A percentile compares a stretch with the other conserved stretches of the same genome.
These are phyloP conservation scores for Stigmatopora argus DNA, from an alignment of 2,113 vertebrate genomes.

Conservation along the genomic window DNA sequence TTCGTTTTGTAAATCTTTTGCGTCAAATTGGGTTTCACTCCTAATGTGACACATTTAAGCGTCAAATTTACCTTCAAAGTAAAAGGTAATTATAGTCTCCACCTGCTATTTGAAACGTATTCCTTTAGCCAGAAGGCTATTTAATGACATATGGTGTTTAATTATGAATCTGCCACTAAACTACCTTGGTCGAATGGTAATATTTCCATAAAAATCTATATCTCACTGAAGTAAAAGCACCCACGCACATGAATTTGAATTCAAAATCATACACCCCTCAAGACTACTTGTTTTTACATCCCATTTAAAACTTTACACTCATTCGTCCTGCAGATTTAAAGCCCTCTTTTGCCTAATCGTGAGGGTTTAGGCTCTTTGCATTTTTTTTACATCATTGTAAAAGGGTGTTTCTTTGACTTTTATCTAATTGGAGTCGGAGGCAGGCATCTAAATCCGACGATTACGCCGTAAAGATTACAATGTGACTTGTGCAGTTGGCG, in stretches of 20 bases:
- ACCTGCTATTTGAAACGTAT: background rate
- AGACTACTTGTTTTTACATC: background rate
- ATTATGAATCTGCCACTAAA: background rate
- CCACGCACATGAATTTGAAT: background rate
- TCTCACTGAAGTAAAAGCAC: background rate
- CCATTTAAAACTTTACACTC: background rate
- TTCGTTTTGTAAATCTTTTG: background rate
- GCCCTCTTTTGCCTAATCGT: background rate
- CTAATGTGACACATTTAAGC: too few species aligned
- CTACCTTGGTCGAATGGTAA: background rate
- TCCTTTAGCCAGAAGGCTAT: background rate
- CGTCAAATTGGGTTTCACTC: background rate
- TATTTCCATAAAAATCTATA: background rate
- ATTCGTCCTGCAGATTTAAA: background rate
- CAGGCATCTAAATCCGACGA: conserved; percentile 7
- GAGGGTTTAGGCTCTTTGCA: background rate
- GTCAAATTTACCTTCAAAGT: background rate
- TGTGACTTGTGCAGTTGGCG: conserved; percentile 10
- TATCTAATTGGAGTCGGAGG: background rate
- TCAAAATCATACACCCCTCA: background rate
- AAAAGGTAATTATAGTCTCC: background rate
- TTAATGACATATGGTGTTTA: background rate
- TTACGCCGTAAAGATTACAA: conserved; percentile 8
- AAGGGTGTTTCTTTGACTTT: conserved; percentile 1
- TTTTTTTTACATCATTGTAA: conserved; percentile 6